Conservation (phyloP, 2,113 vertebrate genomes). For the Pycnonotus jocosus region DNA sequence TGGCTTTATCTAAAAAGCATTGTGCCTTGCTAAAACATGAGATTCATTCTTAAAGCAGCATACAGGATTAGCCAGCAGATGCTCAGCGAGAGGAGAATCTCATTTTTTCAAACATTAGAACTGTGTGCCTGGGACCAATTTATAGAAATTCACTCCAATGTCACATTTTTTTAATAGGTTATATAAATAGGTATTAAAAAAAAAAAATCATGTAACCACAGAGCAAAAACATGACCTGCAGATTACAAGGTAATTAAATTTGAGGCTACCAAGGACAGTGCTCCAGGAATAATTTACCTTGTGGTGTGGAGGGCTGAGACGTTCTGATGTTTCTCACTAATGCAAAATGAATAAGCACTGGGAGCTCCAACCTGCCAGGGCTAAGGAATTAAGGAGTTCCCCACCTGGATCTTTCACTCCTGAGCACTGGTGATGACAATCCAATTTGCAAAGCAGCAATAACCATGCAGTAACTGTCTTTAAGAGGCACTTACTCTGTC, state of each 20-base stretch:
- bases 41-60: background rate
- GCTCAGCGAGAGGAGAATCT: background rate
- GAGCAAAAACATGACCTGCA: conserved; percentile 49
- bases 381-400: conserved; percentile 11
- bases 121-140: conserved; percentile 18
- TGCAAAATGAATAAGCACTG: conserved; percentile 58
- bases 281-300: conserved; percentile 63
- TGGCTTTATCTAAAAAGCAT: background rate
- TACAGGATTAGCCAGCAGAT: background rate
- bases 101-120: background rate
- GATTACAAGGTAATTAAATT: conserved; percentile 70
- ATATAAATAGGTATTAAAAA: conserved; percentile 32
- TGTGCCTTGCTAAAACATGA: background rate
- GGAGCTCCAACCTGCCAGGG: conserved; percentile 13
- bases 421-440: conserved; percentile 14
- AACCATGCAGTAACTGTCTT: conserved; percentile 39
- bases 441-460: conserved; percentile 49
- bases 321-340: conserved; percentile 54
- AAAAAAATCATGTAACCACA: conserved; percentile 17
- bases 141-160: conserved; percentile 40
- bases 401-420: conserved; percentile 25
- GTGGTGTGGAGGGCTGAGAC: conserved; percentile 19
- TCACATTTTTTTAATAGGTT: conserved; percentile 55
- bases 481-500: conserved; percentile 20
- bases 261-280: conserved; percentile 51